Evolutionary conservation across 2,888 invertebrate genomes (phyloP).

Genomic region (Cerastoderma edule): DNA sequence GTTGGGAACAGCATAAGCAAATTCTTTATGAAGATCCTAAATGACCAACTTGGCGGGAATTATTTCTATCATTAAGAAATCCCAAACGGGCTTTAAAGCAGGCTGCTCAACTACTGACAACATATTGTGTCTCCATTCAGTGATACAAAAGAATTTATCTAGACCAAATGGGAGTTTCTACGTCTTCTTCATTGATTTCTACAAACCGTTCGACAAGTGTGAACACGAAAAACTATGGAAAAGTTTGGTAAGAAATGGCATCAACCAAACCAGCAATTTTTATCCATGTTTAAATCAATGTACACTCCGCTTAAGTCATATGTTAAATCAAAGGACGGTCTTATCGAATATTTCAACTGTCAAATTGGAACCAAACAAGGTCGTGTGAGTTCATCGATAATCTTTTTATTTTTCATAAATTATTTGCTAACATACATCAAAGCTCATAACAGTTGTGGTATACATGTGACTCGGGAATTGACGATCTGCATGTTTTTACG

Average conservation of each 20-base stretch:
- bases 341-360: conserved; percentile 5
- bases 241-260: background rate
- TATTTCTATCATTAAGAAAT: conserved; percentile 8
- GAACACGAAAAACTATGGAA: conserved; percentile 7
- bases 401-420: conserved; percentile 22
- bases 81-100: conserved; percentile 1
- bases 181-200: conserved; percentile 9
- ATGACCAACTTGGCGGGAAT: background rate
- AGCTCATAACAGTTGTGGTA: background rate
- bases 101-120: conserved; percentile 9
- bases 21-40: conserved; percentile 8
- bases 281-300: conserved; percentile 2
- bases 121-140: conserved; percentile 3
- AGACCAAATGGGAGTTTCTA: conserved; percentile 13
- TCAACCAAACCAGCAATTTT: conserved; percentile 7
- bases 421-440: conserved; percentile 2
- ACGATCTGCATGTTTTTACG: conserved; percentile 7
- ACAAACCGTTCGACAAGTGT: background rate
- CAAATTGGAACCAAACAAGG: conserved; percentile 11
- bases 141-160: conserved; percentile 19
- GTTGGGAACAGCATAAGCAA: conserved; percentile 31
- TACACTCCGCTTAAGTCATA: too few relatives aligned
- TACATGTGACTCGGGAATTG: conserved; percentile 5
- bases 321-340: too few relatives aligned
- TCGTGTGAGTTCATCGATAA: conserved; percentile 15